Conservation (phyloP, 2,797 vertebrate species). For the Phalanger gymnotis region DNA sequence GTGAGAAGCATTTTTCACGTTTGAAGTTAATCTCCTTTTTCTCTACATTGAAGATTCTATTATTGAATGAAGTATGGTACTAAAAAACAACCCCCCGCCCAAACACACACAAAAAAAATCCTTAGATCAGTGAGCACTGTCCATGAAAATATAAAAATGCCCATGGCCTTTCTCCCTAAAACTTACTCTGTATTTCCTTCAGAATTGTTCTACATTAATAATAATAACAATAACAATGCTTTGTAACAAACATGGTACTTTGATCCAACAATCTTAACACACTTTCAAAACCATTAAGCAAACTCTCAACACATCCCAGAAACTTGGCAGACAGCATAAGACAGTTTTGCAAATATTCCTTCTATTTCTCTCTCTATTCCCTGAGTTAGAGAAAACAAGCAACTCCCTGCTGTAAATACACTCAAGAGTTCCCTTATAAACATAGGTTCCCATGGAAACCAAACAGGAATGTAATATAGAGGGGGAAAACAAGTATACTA, state of each 20-base stretch:
- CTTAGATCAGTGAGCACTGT: background rate
- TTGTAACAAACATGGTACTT: background rate
- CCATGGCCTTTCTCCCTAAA: background rate
- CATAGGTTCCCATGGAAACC: background rate
- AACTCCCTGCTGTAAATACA: slow-evolving; percentile 25
- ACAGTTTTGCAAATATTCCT: background rate
- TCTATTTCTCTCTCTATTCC: background rate
- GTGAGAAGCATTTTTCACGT: background rate
- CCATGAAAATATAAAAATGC: background rate
- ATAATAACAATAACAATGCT: background rate
- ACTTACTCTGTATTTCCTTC: slow-evolving; percentile 3
- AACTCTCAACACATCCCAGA: background rate
- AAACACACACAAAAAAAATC: background rate
- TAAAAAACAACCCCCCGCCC: background rate
- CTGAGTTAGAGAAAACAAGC: background rate
- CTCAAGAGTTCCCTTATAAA: slow-evolving; percentile 35
- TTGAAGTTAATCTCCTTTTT: background rate
- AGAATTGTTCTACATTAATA: background rate
- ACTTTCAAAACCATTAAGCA: background rate
- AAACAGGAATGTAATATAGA: background rate
- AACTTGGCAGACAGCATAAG: background rate
- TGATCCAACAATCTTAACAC: background rate
- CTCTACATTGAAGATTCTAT: background rate
- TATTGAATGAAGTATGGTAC: background rate
- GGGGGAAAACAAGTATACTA: background rate